A percentile compares a stretch with the other conserved stretches of the same genome.
These are phyloP conservation scores for Fistularia commersonii DNA, from an alignment of 2,797 vertebrate species.

Conservation along the genomic window DNA sequence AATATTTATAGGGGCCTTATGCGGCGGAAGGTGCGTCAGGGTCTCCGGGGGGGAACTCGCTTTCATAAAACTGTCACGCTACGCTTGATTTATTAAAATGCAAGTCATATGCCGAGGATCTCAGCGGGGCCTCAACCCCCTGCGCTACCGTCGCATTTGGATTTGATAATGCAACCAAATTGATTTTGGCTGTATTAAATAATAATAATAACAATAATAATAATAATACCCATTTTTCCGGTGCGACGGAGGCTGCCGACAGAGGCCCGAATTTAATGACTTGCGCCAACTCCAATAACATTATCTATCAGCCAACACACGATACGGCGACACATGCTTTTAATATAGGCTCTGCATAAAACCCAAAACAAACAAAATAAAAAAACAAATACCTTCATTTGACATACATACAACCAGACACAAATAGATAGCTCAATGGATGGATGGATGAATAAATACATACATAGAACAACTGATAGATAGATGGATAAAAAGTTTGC, in stretches of 20 bases:
- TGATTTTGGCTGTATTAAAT: constrained; percentile 31
- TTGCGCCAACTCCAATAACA: constrained; percentile 30
- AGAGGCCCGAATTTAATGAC: constrained; percentile 25
- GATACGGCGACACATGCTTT: too few relatives aligned
- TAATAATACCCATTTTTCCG: too few relatives aligned
- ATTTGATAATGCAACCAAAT: constrained; percentile 16
- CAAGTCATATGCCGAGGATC: not conserved
- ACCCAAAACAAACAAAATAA: constrained; percentile 19
- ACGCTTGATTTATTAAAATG: constrained; percentile 16
- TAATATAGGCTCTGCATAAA: constrained; percentile 18
- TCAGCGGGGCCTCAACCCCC: too few relatives aligned
- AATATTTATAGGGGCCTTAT: not conserved
- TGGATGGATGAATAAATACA: too few relatives aligned
- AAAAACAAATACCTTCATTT: constrained; percentile 1
- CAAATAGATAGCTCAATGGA: not conserved
- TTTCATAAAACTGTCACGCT: constrained; percentile 22
- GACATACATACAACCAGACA: too few relatives aligned
- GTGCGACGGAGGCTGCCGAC: constrained; percentile 18
- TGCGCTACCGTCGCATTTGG: constrained; percentile 2
- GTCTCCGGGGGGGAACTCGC: not conserved
- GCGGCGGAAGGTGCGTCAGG: not conserved
- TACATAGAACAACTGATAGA: not conserved
- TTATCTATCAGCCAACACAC: constrained; percentile 5
- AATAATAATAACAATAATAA: too few relatives aligned
- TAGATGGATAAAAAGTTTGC: not conserved